phyloP scores from a whole-genome alignment of 2,113 vertebrate species.

The Progne subis region DNA sequence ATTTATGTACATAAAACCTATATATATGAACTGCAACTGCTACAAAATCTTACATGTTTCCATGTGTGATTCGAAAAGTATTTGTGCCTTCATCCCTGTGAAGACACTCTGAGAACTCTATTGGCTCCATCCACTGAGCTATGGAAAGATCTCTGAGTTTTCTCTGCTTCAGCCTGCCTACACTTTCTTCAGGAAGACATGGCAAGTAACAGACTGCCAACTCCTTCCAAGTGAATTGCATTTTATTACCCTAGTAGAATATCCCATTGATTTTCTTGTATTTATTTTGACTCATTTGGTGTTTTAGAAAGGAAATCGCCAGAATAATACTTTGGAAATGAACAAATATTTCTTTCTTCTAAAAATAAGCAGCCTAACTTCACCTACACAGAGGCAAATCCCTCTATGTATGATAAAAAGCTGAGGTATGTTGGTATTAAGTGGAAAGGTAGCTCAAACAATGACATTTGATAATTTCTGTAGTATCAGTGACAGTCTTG shows the following conservation, averaged over 20 bases:
- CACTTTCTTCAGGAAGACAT: not conserved
- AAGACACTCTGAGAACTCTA: not conserved
- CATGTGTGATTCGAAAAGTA: not conserved
- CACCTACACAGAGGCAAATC: not conserved
- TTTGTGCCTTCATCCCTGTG: not conserved
- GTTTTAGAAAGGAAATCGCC: slow-evolving; percentile 9
- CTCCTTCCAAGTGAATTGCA: not conserved
- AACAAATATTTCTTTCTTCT: not conserved
- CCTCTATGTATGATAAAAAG: not conserved
- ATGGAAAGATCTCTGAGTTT: not conserved
- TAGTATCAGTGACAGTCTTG: not conserved
- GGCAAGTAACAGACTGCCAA: not conserved
- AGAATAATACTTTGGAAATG: not conserved
- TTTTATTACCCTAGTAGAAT: slow-evolving; percentile 13
- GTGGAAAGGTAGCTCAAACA: not conserved
- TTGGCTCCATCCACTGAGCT: not conserved
- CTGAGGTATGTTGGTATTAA: not conserved
- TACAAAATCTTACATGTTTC: not conserved
- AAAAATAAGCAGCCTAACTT: not conserved
- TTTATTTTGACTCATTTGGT: slow-evolving; percentile 25
- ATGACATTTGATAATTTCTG: not conserved
- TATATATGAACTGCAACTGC: not conserved
- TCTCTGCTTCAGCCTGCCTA: not conserved
- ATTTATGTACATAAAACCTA: not conserved
- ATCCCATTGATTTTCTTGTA: not conserved